Conservation (phyloP, 2,888 invertebrate species). For the Unio delphinus region DNA sequence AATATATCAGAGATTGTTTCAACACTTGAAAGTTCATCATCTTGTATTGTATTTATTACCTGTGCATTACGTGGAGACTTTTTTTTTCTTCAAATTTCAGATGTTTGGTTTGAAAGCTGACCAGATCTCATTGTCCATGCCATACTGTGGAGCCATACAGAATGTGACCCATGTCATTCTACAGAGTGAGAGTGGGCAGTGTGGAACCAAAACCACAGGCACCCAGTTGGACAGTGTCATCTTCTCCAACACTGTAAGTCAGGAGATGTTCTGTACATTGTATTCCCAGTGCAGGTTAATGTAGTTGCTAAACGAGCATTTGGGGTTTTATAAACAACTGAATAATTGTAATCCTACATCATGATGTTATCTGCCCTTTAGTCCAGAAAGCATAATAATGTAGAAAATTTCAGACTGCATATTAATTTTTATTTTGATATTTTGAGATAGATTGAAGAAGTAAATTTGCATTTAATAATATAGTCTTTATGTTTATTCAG, state of each 20-base stretch:
- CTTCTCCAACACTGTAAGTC: slow-evolving; percentile 63
- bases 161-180: slow-evolving; percentile 67
- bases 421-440: not conserved
- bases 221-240: slow-evolving; percentile 43
- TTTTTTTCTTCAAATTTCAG: slow-evolving; percentile 30
- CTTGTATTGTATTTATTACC: not conserved
- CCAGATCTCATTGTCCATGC: slow-evolving; percentile 52
- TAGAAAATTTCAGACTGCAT: not conserved
- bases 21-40: no score
- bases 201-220: slow-evolving; percentile 56
- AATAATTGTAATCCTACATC: no score
- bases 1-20: no score
- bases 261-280: not conserved
- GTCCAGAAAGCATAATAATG: not conserved
- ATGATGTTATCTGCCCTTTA: not conserved
- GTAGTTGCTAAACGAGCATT: no score
- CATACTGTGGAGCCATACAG: slow-evolving; percentile 51
- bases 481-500: not conserved
- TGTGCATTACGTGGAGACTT: not conserved
- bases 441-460: not conserved
- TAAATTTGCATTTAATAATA: no score
- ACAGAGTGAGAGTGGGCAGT: slow-evolving; percentile 52
- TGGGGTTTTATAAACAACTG: no score
- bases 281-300: not conserved
- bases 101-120: slow-evolving; percentile 50